These are phyloP conservation scores for Lingula anatina DNA, from an alignment of 2,888 invertebrate species.

Conservation along the genomic window DNA sequence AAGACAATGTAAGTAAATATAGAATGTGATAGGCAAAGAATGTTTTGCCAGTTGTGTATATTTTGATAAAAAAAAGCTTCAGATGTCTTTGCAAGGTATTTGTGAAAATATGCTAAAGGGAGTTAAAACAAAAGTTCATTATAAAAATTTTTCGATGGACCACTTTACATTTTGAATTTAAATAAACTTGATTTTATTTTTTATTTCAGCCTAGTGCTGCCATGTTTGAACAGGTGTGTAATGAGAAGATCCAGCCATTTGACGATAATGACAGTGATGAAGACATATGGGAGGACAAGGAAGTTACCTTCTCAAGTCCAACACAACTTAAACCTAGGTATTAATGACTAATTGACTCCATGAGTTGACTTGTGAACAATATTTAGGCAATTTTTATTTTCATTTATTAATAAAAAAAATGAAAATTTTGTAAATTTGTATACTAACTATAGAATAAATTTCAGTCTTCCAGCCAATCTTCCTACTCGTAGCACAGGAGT, in stretches of 20 bases:
- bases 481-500: neutral
- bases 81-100: too few species aligned
- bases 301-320: conserved; percentile 32
- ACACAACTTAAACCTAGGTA: too few species aligned
- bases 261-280: conserved; percentile 52
- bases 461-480: too few species aligned
- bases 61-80: too few species aligned
- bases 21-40: too few species aligned
- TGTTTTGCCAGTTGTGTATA: too few species aligned
- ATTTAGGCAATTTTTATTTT: neutral
- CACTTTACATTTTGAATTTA: neutral
- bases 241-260: conserved; percentile 49
- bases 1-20: conserved; percentile 39
- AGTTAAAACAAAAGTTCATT: neutral
- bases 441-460: too few species aligned
- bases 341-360: too few species aligned
- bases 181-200: neutral
- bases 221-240: conserved; percentile 62
- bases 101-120: too few species aligned
- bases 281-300: conserved; percentile 52
- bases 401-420: too few species aligned
- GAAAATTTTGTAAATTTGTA: too few species aligned
- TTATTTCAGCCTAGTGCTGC: conserved; percentile 51
- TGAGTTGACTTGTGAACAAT: neutral
- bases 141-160: neutral